Conservation (phyloP, 1,140 invertebrate genomes). For the Drosophila pseudoananassae region DNA sequence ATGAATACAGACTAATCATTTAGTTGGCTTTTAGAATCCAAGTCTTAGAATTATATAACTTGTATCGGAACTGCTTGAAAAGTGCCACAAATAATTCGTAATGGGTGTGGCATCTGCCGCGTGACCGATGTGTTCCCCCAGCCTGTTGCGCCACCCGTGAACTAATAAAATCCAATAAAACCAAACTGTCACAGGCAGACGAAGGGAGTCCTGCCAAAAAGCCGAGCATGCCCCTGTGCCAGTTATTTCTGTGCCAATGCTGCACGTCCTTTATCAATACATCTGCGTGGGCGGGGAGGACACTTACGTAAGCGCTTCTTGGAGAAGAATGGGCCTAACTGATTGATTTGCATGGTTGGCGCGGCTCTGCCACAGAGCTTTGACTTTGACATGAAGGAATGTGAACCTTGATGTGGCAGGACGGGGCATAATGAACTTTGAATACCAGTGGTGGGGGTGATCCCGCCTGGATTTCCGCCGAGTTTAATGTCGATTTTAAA, state of each 20-base stretch:
- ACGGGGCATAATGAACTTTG: slow-evolving; percentile 18
- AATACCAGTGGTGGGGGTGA: too few relatives aligned
- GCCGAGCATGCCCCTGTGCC: slow-evolving; percentile 12
- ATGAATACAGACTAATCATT: too few relatives aligned
- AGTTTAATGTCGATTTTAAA: slow-evolving; percentile 28
- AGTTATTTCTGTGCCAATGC: slow-evolving; percentile 81
- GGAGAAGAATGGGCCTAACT: slow-evolving; percentile 43
- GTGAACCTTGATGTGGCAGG: slow-evolving; percentile 50
- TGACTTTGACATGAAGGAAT: slow-evolving; percentile 63
- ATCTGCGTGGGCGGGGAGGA: slow-evolving; percentile 36
- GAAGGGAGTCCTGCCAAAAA: background rate
- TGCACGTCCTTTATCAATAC: slow-evolving; percentile 79
- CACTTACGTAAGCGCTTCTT: slow-evolving; percentile 15
- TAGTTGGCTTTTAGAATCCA: too few relatives aligned
- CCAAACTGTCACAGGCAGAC: slow-evolving; percentile 71
- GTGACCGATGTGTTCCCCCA: background rate
- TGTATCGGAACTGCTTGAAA: background rate
- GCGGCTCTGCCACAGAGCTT: slow-evolving; percentile 46
- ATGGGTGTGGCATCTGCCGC: background rate
- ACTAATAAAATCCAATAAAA: slow-evolving; percentile 73
- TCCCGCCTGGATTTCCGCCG: slow-evolving; percentile 15
- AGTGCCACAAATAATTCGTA: background rate
- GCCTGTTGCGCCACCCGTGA: slow-evolving; percentile 65
- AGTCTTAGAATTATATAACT: background rate
- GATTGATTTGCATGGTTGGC: slow-evolving; percentile 79